phyloP scores from a whole-genome alignment of 1,140 invertebrate species.

The Zaprionus inermis region DNA sequence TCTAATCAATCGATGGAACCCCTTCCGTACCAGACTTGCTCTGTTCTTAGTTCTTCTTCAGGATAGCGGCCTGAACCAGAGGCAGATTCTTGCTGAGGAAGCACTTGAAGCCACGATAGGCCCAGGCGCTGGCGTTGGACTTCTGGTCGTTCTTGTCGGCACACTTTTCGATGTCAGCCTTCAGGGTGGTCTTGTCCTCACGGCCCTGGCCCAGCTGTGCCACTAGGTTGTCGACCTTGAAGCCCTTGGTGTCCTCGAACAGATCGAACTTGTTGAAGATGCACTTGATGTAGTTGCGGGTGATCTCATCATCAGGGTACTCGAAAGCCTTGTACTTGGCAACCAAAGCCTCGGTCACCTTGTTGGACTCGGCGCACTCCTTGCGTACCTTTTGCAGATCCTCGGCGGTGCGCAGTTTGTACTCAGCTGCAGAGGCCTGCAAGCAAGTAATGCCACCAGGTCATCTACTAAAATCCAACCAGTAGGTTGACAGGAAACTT shows the following conservation, averaged over 20 bases:
- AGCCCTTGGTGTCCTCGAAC: slow-evolving; percentile 77
- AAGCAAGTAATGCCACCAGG: background rate
- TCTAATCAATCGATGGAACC: background rate
- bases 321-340: slow-evolving; percentile 82
- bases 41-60: slow-evolving; percentile 75
- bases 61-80: slow-evolving; percentile 76
- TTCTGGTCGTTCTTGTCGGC: slow-evolving; percentile 83
- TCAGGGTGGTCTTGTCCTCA: slow-evolving; percentile 66
- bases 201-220: slow-evolving; percentile 77
- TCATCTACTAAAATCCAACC: background rate
- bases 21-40: background rate
- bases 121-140: slow-evolving; percentile 72
- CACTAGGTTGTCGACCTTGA: slow-evolving; percentile 77
- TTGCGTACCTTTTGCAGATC: slow-evolving; percentile 75
- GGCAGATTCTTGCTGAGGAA: slow-evolving; percentile 80
- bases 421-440: slow-evolving; percentile 72
- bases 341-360: slow-evolving; percentile 72
- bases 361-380: slow-evolving; percentile 71
- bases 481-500: slow-evolving; percentile 21
- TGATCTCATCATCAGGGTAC: slow-evolving; percentile 83
- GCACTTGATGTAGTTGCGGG: slow-evolving; percentile 82
- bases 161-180: slow-evolving; percentile 78
- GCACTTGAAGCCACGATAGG: slow-evolving; percentile 81
- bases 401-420: slow-evolving; percentile 77
- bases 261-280: slow-evolving; percentile 81